These are phyloP conservation scores for Holacanthella duospinosa DNA, from an alignment of 2,888 invertebrate species.

Conservation along the genomic window DNA sequence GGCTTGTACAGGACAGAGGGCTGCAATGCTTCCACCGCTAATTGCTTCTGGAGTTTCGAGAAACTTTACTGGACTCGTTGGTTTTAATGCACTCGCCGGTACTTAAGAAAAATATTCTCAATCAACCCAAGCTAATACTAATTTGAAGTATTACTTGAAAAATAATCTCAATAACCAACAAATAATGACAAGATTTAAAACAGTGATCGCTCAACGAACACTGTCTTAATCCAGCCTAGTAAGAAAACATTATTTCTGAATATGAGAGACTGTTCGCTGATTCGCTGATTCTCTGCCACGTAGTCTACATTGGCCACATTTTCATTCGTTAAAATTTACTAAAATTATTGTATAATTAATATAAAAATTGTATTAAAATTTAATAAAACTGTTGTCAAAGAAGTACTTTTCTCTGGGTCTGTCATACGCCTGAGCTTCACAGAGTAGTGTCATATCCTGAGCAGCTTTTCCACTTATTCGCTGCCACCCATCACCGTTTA, in stretches of 20 bases:
- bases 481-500: constrained; percentile 44
- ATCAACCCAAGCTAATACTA: not conserved
- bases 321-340: no score
- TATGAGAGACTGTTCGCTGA: no score
- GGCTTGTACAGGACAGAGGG: constrained; percentile 61
- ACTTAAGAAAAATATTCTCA: constrained; percentile 27
- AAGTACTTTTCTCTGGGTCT: constrained; percentile 38
- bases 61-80: constrained; percentile 37
- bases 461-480: constrained; percentile 31
- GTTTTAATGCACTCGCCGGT: constrained; percentile 38
- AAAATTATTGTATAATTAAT: not conserved
- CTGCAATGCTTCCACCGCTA: constrained; percentile 34
- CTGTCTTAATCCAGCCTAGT: not conserved
- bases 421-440: constrained; percentile 50
- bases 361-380: not conserved
- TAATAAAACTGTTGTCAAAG: constrained; percentile 48
- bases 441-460: constrained; percentile 41
- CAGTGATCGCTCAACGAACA: no score
- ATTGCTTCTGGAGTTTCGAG: constrained; percentile 37
- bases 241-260: no score
- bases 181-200: no score
- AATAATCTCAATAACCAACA: no score
- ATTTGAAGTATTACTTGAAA: not conserved
- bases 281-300: no score
- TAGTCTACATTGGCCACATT: no score